A percentile compares a stretch with the other conserved stretches of the same genome.
These are phyloP conservation scores for Ptyas mucosa DNA, from an alignment of 2,113 vertebrate genomes.

Conservation along the genomic window DNA sequence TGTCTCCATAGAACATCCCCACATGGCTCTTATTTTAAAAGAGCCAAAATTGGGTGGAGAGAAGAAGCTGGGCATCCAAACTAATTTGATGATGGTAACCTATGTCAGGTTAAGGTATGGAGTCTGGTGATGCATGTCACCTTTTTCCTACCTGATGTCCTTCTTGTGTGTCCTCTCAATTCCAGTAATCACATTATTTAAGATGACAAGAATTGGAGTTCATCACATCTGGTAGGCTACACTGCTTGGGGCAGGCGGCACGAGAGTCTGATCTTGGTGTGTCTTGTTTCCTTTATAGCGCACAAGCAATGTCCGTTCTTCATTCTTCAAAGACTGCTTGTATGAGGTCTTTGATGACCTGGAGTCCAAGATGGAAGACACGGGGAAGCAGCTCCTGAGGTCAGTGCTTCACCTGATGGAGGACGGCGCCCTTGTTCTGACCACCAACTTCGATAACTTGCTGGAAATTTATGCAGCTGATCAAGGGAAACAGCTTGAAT, in stretches of 20 bases:
- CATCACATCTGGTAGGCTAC: not conserved
- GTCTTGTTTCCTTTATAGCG: constrained; percentile 66
- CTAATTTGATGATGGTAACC: fast-evolving
- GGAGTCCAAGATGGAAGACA: constrained; percentile 94
- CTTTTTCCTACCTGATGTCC: not conserved
- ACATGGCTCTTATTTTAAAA: not conserved
- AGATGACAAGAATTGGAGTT: not conserved
- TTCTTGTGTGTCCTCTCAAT: not conserved
- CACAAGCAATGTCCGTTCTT: constrained; percentile 90
- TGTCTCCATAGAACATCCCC: not conserved
- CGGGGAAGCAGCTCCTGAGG: constrained; percentile 87
- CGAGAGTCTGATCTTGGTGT: not conserved
- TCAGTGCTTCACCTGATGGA: constrained; percentile 94
- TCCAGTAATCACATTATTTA: not conserved
- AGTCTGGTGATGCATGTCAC: not conserved
- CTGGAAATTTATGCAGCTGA: constrained; percentile 90
- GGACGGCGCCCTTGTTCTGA: constrained; percentile 87
- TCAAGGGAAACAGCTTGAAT: constrained; percentile 90
- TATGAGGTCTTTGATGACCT: constrained; percentile 94
- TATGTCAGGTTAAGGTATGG: not conserved
- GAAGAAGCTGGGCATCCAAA: not conserved
- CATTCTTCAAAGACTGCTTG: constrained; percentile 96
- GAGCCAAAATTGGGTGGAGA: not conserved
- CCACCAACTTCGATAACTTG: constrained; percentile 95
- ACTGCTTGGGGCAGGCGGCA: not conserved